Percentiles rank a stretch among this genome's conserved stretches.
These are phyloP conservation scores for Stramonita haemastoma DNA, from an alignment of 2,888 invertebrate genomes.

Conservation along the genomic window DNA sequence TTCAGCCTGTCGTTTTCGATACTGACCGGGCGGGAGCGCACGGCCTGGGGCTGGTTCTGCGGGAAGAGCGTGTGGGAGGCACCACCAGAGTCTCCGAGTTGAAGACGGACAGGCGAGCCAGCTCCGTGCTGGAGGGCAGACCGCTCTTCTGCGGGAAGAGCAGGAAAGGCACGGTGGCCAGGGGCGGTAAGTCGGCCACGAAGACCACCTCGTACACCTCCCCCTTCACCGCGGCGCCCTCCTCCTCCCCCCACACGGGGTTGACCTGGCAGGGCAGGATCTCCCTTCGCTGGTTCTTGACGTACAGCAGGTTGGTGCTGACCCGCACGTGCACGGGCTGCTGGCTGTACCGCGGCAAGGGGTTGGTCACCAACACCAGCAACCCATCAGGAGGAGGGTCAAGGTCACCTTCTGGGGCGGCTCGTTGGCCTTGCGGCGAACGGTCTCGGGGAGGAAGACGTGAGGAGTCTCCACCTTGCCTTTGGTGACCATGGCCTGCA, in stretches of 20 bases:
- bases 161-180: conserved; percentile 84
- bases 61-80: conserved; percentile 51
- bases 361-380: conserved; percentile 86
- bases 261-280: conserved; percentile 88
- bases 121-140: conserved; percentile 39
- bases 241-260: conserved; percentile 84
- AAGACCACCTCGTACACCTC: conserved; percentile 82
- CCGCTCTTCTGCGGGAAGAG: conserved; percentile 47
- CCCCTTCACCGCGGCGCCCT: conserved; percentile 55
- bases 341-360: conserved; percentile 86
- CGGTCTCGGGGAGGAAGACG: conserved; percentile 58
- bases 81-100: neutral
- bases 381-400: conserved; percentile 55
- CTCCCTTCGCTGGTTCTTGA: conserved; percentile 63
- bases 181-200: conserved; percentile 86
- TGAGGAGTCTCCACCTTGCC: conserved; percentile 57
- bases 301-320: conserved; percentile 85
- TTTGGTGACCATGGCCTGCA: conserved; percentile 61
- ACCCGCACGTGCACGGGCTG: conserved; percentile 87
- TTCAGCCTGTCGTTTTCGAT: conserved; percentile 65
- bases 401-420: conserved; percentile 57
- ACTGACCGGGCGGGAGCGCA: conserved; percentile 43
- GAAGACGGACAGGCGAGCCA: neutral
- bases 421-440: conserved; percentile 50
- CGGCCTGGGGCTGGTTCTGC: conserved; percentile 49